Conservation (phyloP, 2,113 vertebrate species). For the Dolichotis patagonum region DNA sequence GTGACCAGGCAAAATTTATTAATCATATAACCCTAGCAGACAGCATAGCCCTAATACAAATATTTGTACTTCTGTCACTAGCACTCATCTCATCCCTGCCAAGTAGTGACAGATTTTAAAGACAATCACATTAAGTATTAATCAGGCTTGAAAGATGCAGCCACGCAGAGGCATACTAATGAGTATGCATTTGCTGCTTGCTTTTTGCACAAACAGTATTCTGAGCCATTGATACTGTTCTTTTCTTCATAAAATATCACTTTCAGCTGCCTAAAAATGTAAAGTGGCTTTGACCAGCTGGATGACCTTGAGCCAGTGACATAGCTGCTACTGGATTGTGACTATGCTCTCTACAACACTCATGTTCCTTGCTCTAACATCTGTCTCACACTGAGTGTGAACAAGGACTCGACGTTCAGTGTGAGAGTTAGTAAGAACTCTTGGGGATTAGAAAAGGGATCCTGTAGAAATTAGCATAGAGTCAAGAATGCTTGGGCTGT, state of each 20-base stretch:
- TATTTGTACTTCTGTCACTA: conserved; percentile 86
- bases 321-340: not conserved
- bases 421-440: not conserved
- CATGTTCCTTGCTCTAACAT: not conserved
- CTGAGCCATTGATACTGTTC: not conserved
- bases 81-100: conserved; percentile 80
- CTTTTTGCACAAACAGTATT: conserved; percentile 10
- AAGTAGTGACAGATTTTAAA: conserved; percentile 87
- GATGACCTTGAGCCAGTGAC: not conserved
- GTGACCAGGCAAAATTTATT: conserved; percentile 84
- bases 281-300: not conserved
- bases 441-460: not conserved
- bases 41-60: conserved; percentile 82
- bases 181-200: conserved; percentile 73
- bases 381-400: not conserved
- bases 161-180: conserved; percentile 82
- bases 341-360: not conserved
- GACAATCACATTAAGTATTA: conserved; percentile 88
- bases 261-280: conserved; percentile 9
- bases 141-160: conserved; percentile 86
- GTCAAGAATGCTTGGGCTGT: not conserved
- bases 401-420: not conserved
- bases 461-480: not conserved
- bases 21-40: conserved; percentile 82
- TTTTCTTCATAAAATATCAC: conserved; percentile 45